phyloP scores from a whole-genome alignment of 1,140 invertebrate genomes.

The Trachymyrmex cornetzi region DNA sequence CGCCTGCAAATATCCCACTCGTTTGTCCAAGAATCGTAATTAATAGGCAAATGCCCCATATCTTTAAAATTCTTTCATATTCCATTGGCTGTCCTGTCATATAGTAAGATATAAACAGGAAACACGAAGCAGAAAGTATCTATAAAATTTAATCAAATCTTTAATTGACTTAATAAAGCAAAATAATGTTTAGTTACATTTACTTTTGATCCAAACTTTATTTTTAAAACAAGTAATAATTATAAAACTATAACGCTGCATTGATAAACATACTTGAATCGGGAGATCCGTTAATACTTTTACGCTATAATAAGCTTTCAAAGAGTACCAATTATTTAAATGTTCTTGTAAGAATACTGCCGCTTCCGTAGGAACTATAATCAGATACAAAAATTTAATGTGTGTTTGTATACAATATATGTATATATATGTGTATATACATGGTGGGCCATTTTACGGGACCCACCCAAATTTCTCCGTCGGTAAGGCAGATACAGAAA shows the following conservation, averaged over 20 bases:
- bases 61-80: constrained; percentile 89
- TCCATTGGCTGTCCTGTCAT: constrained; percentile 94
- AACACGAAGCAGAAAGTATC: constrained; percentile 91
- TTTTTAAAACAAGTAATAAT: not conserved
- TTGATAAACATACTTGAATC: constrained; percentile 89
- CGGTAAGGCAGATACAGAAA: too few species aligned
- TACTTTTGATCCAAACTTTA: constrained; percentile 9
- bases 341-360: constrained; percentile 95
- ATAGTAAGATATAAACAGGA: constrained; percentile 92
- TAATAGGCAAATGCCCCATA: constrained; percentile 90
- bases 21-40: constrained; percentile 93
- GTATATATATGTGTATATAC: too few species aligned
- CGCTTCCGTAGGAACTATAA: constrained; percentile 93
- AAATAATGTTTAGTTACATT: not conserved
- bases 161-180: constrained; percentile 39
- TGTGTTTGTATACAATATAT: too few species aligned
- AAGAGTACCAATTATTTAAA: constrained; percentile 96
- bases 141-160: constrained; percentile 79
- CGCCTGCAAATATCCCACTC: constrained; percentile 92
- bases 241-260: not conserved
- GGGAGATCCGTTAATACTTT: constrained; percentile 95
- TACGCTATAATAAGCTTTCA: constrained; percentile 93
- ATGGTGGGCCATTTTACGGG: too few species aligned
- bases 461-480: too few species aligned
- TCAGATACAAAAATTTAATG: constrained; percentile 42